Conservation (phyloP, 2,113 vertebrate species). For the Burhinus oedicnemus region DNA sequence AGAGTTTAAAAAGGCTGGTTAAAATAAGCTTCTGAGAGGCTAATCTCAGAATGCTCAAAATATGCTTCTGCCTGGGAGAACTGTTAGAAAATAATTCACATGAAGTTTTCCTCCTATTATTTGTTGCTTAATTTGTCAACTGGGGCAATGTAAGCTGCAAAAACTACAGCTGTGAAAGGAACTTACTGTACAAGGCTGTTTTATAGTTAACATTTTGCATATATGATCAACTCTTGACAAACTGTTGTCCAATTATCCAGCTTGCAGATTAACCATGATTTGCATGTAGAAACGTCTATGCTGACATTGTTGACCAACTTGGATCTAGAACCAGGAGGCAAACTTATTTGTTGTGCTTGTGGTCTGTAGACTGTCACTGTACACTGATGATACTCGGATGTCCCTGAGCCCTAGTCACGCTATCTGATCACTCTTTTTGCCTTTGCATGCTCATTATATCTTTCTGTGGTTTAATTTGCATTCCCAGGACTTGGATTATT, state of each 20-base stretch:
- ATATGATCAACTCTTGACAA: background rate
- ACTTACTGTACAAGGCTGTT: background rate
- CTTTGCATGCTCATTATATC: background rate
- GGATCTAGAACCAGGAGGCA: background rate
- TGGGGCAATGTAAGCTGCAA: background rate
- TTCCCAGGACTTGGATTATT: background rate
- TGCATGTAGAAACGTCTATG: background rate
- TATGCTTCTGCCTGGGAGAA: background rate
- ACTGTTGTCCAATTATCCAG: background rate
- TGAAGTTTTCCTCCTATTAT: background rate
- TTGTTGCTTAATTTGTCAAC: background rate
- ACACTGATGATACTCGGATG: background rate
- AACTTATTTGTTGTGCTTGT: background rate
- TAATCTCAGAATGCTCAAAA: background rate
- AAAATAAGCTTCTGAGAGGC: background rate
- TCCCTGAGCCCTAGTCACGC: background rate
- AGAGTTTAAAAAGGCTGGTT: background rate
- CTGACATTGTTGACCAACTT: background rate
- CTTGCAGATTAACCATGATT: background rate
- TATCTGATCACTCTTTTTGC: background rate
- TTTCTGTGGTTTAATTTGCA: background rate
- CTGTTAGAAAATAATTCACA: background rate
- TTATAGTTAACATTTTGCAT: background rate
- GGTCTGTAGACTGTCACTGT: background rate
- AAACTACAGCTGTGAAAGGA: background rate